Conservation (phyloP, 2,113 vertebrate genomes). For the Microcebus lehilahytsara region DNA sequence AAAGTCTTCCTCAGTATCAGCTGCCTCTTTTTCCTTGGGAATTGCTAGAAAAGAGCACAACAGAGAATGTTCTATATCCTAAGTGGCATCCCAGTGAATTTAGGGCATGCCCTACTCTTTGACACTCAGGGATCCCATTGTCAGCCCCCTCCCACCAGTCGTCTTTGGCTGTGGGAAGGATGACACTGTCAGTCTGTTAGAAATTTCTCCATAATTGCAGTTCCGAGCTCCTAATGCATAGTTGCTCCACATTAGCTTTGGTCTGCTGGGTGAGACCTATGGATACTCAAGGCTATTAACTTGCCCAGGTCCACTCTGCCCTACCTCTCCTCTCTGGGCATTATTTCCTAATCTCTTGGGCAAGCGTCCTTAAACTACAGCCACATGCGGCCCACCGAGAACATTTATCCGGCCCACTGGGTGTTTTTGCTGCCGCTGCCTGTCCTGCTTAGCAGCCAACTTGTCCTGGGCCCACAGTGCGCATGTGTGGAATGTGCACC, state of each 20-base stretch:
- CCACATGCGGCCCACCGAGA: too few species aligned
- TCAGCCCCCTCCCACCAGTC: background rate
- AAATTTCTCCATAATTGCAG: background rate
- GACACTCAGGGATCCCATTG: background rate
- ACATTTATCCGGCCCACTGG: too few species aligned
- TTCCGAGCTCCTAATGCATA: background rate
- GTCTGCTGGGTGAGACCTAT: background rate
- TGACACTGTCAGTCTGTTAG: background rate
- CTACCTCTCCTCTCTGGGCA: background rate
- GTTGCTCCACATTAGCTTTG: background rate
- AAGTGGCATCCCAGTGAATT: background rate
- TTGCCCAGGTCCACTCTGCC: background rate
- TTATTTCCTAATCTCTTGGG: slow-evolving; percentile 36
- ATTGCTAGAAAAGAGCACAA: background rate
- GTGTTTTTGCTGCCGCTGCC: too few species aligned
- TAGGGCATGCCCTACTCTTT: background rate
- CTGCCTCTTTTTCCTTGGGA: background rate
- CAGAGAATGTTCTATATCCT: background rate
- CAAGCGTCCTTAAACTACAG: too few species aligned
- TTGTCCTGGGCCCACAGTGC: too few species aligned
- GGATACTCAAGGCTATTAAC: background rate
- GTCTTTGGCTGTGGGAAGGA: background rate
- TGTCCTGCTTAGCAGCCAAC: too few species aligned
- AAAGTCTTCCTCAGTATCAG: background rate
- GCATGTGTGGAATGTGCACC: too few species aligned